phyloP scores from a whole-genome alignment of 2,797 vertebrate species.

The Otus scops region DNA sequence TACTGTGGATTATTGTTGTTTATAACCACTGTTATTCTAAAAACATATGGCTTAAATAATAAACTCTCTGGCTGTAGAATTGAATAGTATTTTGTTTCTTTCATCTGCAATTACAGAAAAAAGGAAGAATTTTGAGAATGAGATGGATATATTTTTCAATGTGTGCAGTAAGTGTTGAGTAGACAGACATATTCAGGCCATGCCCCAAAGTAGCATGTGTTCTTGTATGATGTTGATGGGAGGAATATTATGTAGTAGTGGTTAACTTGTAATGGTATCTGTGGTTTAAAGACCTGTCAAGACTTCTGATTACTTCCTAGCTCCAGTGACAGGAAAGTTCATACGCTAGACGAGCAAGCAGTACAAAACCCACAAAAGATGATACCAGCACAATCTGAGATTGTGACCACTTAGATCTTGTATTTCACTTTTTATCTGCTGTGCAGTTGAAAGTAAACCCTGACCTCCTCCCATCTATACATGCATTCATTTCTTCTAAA shows the following conservation, averaged over 20 bases:
- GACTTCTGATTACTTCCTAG: conserved; percentile 56
- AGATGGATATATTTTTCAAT: neutral
- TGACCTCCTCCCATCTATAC: neutral
- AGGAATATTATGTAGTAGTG: conserved; percentile 35
- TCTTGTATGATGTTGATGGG: conserved; percentile 20
- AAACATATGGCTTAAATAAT: neutral
- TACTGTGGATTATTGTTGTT: neutral
- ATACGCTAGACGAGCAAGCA: conserved; percentile 48
- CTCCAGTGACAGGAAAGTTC: conserved; percentile 56
- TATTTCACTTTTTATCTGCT: neutral
- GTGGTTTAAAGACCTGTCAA: conserved; percentile 70
- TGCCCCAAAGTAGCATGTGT: neutral
- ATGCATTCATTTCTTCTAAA: neutral
- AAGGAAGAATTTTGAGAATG: neutral
- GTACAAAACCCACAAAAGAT: conserved; percentile 36
- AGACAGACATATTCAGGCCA: neutral
- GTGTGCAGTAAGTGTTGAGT: neutral
- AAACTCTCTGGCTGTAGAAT: neutral
- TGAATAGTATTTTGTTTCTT: neutral
- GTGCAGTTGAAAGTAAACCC: neutral
- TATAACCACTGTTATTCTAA: neutral
- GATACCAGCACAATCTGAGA: neutral
- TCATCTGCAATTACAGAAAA: neutral
- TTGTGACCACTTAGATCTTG: neutral
- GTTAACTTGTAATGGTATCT: conserved; percentile 70